Percentiles rank a stretch among this genome's conserved stretches.
Conservation (phyloP, 2,888 invertebrate species). For the Adineta ricciae region DNA sequence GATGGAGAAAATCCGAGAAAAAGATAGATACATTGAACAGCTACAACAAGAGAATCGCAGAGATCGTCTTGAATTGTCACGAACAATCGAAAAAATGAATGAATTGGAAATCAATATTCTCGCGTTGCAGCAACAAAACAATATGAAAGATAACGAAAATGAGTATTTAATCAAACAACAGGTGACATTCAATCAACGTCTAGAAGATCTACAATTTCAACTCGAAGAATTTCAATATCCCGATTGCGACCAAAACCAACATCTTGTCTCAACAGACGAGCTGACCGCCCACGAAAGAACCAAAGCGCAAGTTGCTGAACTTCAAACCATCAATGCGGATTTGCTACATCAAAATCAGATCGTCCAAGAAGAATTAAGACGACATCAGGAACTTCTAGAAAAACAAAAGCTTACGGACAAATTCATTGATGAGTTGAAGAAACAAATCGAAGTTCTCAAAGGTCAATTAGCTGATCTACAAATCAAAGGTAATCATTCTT, state of each 20-base stretch:
- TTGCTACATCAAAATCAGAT: neutral
- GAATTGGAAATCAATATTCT: neutral
- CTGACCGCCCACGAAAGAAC: neutral
- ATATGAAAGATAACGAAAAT: neutral
- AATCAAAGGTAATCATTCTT: neutral
- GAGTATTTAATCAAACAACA: neutral
- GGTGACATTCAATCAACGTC: neutral
- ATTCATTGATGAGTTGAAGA: neutral
- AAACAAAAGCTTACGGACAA: neutral
- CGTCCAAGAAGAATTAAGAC: neutral
- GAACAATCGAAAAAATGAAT: neutral
- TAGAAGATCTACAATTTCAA: slow-evolving; percentile 7
- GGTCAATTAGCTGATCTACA: neutral
- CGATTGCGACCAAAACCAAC: neutral
- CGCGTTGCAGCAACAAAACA: neutral
- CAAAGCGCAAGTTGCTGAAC: neutral
- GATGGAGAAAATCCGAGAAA: neutral
- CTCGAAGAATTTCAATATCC: neutral
- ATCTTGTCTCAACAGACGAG: neutral
- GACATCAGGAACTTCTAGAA: neutral
- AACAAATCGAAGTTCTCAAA: neutral
- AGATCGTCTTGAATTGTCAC: neutral
- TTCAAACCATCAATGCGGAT: neutral
- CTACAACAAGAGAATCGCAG: neutral
- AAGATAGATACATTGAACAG: neutral